Conservation (phyloP, 2,888 invertebrate genomes). For the Megalurothrips usitatus region DNA sequence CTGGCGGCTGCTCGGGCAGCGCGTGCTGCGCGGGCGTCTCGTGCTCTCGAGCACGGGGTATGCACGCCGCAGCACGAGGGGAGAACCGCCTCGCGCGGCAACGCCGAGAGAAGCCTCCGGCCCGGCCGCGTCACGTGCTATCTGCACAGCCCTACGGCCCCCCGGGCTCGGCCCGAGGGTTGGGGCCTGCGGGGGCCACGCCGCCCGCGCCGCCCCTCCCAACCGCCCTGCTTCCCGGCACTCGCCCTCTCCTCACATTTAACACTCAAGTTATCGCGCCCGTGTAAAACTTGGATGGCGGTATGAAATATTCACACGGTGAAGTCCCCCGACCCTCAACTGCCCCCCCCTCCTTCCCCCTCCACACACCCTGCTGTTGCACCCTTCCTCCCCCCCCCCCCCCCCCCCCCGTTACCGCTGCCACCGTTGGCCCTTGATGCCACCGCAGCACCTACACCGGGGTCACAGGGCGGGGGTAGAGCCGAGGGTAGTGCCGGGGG, state of each 20-base stretch:
- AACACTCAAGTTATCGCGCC: slow-evolving; percentile 22
- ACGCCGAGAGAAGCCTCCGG: no score
- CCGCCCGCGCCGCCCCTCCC: no score
- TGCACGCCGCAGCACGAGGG: no score
- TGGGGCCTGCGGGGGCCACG: not conserved
- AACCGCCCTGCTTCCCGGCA: not conserved
- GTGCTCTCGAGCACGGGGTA: no score
- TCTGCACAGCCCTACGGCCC: no score
- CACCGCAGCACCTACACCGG: not conserved
- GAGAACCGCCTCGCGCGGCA: no score
- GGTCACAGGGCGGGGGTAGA: not conserved
- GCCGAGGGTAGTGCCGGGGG: not conserved
- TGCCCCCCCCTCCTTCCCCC: not conserved
- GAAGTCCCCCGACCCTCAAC: not conserved
- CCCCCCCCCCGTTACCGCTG: not conserved
- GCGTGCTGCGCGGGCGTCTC: no score
- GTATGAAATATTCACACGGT: slow-evolving; percentile 3
- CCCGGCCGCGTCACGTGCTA: no score
- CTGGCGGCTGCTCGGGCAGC: no score
- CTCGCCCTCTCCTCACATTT: slow-evolving; percentile 18
- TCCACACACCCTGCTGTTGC: no score
- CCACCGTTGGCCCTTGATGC: not conserved
- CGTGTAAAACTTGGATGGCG: slow-evolving; percentile 16
- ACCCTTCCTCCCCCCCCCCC: not conserved
- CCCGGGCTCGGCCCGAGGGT: not conserved